Evolutionary conservation across 2,888 invertebrate species (phyloP).

Genomic region (Heliconius erato): DNA sequence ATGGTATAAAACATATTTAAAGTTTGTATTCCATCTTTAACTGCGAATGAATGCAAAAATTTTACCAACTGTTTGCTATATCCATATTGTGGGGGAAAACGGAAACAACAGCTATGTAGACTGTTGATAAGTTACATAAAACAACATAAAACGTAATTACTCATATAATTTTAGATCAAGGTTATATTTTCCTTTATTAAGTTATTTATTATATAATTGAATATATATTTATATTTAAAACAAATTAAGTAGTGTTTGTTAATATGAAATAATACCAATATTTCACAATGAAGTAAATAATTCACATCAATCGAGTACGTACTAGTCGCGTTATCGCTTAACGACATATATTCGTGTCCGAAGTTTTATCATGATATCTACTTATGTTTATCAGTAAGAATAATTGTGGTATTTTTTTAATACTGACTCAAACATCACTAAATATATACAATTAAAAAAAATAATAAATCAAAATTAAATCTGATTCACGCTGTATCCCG

Average conservation of each 20-base stretch:
- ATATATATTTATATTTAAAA: neutral
- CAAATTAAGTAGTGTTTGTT: neutral
- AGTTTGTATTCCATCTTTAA: conserved; percentile 14
- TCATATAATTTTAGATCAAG: conserved; percentile 39
- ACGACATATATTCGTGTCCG: conserved; percentile 45
- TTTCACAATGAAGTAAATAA: conserved; percentile 28
- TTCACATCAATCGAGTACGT: neutral
- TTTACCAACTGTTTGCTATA: conserved; percentile 58
- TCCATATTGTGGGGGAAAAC: conserved; percentile 58
- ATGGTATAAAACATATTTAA: neutral
- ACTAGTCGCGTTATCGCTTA: conserved; percentile 48
- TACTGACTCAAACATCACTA: neutral
- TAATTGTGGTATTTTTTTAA: conserved; percentile 40
- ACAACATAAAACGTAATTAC: neutral
- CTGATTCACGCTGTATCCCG: too few relatives aligned
- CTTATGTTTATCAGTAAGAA: conserved; percentile 49
- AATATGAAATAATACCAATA: neutral
- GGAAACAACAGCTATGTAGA: conserved; percentile 58
- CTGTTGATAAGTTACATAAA: conserved; percentile 53
- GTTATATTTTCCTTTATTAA: conserved; percentile 31
- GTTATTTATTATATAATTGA: neutral
- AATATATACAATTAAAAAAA: neutral
- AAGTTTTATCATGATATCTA: conserved; percentile 47
- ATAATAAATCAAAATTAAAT: too few relatives aligned
- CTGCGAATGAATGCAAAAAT: neutral